These are phyloP conservation scores for Perodicticus potto DNA, from an alignment of 2,797 vertebrate genomes.

Conservation along the genomic window DNA sequence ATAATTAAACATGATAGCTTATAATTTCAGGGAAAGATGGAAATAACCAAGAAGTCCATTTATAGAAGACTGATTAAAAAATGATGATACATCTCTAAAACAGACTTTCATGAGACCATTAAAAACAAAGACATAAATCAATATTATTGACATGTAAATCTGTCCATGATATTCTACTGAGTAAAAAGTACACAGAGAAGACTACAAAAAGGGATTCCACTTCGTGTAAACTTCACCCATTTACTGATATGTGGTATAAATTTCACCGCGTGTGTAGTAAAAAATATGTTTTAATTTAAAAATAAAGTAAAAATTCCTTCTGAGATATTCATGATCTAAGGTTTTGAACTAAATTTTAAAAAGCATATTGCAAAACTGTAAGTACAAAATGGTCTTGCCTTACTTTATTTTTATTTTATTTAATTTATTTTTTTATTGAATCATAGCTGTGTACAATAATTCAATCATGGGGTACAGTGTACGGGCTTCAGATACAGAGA, in stretches of 20 bases:
- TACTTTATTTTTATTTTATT: no score
- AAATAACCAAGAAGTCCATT: constrained; percentile 18
- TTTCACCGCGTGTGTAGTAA: background rate
- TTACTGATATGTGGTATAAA: background rate
- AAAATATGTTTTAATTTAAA: constrained; percentile 38
- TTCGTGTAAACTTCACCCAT: background rate
- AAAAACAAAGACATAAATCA: constrained; percentile 50
- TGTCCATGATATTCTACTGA: background rate
- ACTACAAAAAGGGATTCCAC: background rate
- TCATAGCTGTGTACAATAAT: no score
- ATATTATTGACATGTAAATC: constrained; percentile 5
- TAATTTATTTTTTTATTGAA: no score
- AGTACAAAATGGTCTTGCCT: background rate
- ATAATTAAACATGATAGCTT: constrained; percentile 18
- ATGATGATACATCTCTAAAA: constrained; percentile 21
- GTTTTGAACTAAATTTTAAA: background rate
- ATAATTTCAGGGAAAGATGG: constrained; percentile 33
- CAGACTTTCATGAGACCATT: constrained; percentile 54
- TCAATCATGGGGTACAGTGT: no score
- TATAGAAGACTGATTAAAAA: constrained; percentile 50
- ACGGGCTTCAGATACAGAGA: no score
- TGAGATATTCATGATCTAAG: constrained; percentile 20
- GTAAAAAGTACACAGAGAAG: background rate
- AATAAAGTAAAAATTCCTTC: constrained; percentile 15
- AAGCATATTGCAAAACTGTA: background rate